Evolutionary conservation across 2,888 invertebrate genomes (phyloP).

Genomic region (Pecten maximus): DNA sequence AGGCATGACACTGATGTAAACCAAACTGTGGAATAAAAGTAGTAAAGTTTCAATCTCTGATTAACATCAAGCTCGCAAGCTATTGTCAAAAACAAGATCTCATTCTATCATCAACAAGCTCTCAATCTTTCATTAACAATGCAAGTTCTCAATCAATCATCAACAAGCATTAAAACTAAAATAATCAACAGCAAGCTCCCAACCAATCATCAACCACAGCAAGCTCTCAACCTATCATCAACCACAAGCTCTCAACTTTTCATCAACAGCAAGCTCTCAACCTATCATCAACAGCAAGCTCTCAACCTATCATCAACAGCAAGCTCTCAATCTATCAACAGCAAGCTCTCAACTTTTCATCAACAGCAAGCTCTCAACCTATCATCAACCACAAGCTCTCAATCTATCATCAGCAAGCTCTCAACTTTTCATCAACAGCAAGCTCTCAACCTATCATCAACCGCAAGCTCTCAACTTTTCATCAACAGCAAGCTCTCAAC

Average conservation of each 20-base stretch:
- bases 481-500: too few species aligned
- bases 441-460: not conserved
- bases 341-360: too few species aligned
- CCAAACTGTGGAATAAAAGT: conserved; percentile 67
- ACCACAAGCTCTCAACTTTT: too few species aligned
- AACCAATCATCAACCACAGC: not conserved
- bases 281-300: too few species aligned
- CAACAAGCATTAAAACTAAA: not conserved
- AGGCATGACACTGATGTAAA: conserved; percentile 76
- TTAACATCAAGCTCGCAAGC: not conserved
- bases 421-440: not conserved
- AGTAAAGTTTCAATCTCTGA: too few species aligned
- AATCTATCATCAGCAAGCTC: not conserved
- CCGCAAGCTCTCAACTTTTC: not conserved
- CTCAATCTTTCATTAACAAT: not conserved
- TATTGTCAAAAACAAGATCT: not conserved
- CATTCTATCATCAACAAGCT: not conserved
- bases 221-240: not conserved
- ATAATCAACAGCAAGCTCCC: not conserved
- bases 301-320: not conserved
- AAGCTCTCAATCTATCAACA: not conserved
- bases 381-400: not conserved
- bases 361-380: not conserved
- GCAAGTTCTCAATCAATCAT: not conserved
- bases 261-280: too few species aligned